Conservation (phyloP, 2,113 vertebrate species). For the Machaerirhynchus nigripectus region DNA sequence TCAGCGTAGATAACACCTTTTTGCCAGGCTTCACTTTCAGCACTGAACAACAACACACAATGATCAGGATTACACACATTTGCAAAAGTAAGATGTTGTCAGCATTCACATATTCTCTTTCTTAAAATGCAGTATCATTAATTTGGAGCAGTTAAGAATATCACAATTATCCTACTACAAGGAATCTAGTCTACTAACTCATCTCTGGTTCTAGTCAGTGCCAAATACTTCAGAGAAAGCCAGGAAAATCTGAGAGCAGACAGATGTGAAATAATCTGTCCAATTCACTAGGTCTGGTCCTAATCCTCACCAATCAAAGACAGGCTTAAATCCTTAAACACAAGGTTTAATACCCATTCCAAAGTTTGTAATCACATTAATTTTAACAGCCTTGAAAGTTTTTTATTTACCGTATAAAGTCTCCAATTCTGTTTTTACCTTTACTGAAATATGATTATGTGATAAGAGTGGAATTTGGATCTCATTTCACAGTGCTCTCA, state of each 20-base stretch:
- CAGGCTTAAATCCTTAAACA: background rate
- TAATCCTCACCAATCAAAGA: background rate
- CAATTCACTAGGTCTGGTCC: background rate
- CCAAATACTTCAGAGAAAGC: background rate
- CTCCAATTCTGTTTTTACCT: background rate
- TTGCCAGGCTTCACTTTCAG: constrained; percentile 79
- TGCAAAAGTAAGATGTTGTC: background rate
- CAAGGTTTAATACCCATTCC: background rate
- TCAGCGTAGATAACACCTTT: constrained; percentile 87
- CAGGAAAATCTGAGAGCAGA: background rate
- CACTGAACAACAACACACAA: constrained; percentile 63
- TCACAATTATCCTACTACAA: background rate
- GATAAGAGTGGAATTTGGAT: background rate
- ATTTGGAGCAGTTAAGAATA: background rate
- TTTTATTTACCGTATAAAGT: background rate
- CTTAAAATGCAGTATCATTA: background rate
- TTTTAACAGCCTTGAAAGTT: background rate
- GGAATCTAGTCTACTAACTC: background rate
- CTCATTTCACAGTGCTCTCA: background rate
- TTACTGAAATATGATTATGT: background rate
- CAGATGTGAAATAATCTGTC: background rate
- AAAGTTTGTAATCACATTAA: background rate
- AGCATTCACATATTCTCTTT: background rate
- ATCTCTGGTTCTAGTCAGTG: background rate
- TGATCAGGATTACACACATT: background rate